phyloP scores from a whole-genome alignment of 1,140 invertebrate genomes.

The Plodia interpunctella region DNA sequence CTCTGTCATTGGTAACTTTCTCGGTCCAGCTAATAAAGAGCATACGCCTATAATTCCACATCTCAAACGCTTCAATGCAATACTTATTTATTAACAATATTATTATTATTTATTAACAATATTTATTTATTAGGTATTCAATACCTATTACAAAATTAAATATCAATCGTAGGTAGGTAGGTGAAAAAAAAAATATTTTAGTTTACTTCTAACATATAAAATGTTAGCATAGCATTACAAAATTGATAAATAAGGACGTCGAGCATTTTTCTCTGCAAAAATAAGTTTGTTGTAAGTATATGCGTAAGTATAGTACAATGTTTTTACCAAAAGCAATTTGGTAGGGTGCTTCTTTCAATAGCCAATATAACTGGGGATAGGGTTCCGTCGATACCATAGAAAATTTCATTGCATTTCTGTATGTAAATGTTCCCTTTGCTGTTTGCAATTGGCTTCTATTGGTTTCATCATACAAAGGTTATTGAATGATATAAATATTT shows the following conservation, averaged over 20 bases:
- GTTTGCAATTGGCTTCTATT: slow-evolving; percentile 39
- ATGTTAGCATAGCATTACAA: no score
- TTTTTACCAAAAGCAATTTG: slow-evolving; percentile 15
- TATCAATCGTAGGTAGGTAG: no score
- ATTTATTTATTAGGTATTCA: no score
- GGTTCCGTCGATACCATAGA: slow-evolving; percentile 24
- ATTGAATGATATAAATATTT: slow-evolving; percentile 30
- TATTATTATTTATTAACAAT: no score
- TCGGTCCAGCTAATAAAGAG: no score
- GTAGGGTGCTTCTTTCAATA: slow-evolving; percentile 9
- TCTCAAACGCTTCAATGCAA: no score
- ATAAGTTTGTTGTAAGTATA: background rate
- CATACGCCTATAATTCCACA: no score
- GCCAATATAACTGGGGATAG: slow-evolving; percentile 14
- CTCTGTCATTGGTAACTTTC: no score
- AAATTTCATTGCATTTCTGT: slow-evolving; percentile 34
- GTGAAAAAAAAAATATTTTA: no score
- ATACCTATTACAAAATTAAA: no score
- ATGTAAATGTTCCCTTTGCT: slow-evolving; percentile 33
- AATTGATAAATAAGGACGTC: background rate
- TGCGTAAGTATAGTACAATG: background rate
- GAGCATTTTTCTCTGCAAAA: background rate
- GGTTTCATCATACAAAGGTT: slow-evolving; percentile 30
- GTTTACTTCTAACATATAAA: no score
- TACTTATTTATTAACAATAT: no score